Percentiles rank a stretch among this genome's conserved stretches.
These are phyloP conservation scores for Rattus norvegicus DNA, from an alignment of 2,113 vertebrate genomes.

Conservation along the genomic window GRCr8 NC_086019.1:186519501-186520000, in stretches of 20 bases:
- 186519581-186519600: background rate
- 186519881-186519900: background rate
- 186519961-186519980: background rate
- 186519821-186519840: background rate
- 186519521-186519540: background rate
- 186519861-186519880: background rate
- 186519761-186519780: background rate
- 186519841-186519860: background rate
- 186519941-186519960: background rate
- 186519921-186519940: background rate
- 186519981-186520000: too few species aligned
- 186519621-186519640: background rate
- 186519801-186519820: background rate
- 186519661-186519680: background rate
- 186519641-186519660: background rate
- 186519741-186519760: background rate
- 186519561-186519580: background rate
- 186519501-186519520: background rate
- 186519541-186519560: background rate
- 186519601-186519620: background rate
- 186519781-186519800: background rate
- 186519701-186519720: too few species aligned
- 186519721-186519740: background rate
- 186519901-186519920: background rate
- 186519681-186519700: background rate